Evolutionary conservation across 2,113 vertebrate species (phyloP), one percentile per base, ranked within the genome.

Genomic region (Corvus cornix): DNA sequence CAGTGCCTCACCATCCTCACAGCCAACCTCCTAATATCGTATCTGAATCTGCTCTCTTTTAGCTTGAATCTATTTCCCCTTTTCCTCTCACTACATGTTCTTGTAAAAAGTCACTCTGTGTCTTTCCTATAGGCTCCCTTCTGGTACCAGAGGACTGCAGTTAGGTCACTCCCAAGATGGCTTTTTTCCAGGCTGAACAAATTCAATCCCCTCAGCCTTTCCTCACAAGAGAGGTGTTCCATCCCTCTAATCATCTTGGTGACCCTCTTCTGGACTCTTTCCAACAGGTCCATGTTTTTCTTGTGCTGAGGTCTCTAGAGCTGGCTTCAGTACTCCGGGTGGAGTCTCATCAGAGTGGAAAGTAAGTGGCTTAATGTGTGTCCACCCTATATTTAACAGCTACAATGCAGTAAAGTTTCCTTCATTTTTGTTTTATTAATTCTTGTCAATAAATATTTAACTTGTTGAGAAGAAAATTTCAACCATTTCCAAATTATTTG

Each of bases 151-250:
- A 52, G 33, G 8, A 4, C 27, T 67, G 19, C 23, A 46, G 13
- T 59, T 30, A 33, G 5, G 13, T n/a, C 13, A 52, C 23, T 6
- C 16, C 33, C 44, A 58, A 37, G 31, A 49, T 0, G 0, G 13
- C 15, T 67, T 13, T 67, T 59, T 52, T 52, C 44, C 68, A 74
- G 23, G 28, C 16, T 52, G 37, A 28, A n/a, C 3, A 67, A 39
- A n/a, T 8, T 16, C 8, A 59, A 24, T 28, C 74, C 33, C 51
- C 22, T 59, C 44, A 74, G 60, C 37, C 13, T 46, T 67, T 67
- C 37, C 33, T 44, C 52, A 48, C 16, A 37, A 20, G 37, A 74
- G 22, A 37, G 22, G 10, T 37, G 15, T 27, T 74, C 9, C 21
- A 52, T 9, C 7, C 44, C 12, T 44, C 4, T 80, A 37, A 88